Conservation (phyloP, 1,140 invertebrate genomes). For the Drosophila yakuba region DNA sequence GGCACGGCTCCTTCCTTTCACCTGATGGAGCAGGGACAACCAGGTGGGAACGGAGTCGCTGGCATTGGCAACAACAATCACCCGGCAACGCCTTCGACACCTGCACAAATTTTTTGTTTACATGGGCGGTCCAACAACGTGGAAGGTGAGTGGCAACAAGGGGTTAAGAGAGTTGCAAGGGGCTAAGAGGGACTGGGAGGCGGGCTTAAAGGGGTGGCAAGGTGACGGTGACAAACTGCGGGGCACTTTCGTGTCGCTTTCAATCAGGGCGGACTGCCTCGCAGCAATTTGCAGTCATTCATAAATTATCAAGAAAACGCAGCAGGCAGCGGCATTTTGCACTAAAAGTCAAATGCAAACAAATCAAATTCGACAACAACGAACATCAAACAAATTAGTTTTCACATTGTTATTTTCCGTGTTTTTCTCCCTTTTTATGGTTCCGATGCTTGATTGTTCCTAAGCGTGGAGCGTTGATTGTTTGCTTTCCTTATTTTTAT, state of each 20-base stretch:
- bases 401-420: conserved; percentile 58
- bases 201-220: neutral
- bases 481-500: conserved; percentile 6
- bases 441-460: conserved; percentile 30
- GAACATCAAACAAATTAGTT: conserved; percentile 67
- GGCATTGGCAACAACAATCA: conserved; percentile 70
- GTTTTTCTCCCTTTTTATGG: conserved; percentile 11
- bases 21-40: conserved; percentile 24
- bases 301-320: conserved; percentile 77
- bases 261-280: conserved; percentile 60
- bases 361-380: conserved; percentile 44
- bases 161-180: neutral
- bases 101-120: conserved; percentile 77
- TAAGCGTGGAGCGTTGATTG: conserved; percentile 26
- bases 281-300: conserved; percentile 73
- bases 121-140: conserved; percentile 73
- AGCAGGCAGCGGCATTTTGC: conserved; percentile 57
- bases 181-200: neutral
- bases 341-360: conserved; percentile 57
- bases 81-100: conserved; percentile 47
- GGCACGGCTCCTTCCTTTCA: conserved; percentile 57
- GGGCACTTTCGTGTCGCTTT: conserved; percentile 73
- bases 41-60: conserved; percentile 7
- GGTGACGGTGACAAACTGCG: conserved; percentile 51
- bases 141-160: conserved; percentile 57